A percentile compares a stretch with the other conserved stretches of the same genome.
phyloP scores from a whole-genome alignment of 2,888 invertebrate species.

The Troides oblongomaculatus region DNA sequence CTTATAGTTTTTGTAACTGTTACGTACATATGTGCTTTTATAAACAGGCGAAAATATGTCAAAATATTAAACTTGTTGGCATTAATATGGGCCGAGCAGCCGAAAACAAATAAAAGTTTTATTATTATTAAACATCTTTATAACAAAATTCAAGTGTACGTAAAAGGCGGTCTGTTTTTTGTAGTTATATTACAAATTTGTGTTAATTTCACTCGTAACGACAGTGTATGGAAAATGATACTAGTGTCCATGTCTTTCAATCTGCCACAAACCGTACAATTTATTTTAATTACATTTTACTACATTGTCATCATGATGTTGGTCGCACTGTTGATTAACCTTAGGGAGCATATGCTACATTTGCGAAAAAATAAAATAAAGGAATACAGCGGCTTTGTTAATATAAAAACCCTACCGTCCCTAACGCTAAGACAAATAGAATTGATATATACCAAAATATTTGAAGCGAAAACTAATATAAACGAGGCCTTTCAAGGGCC shows the following conservation, averaged over 20 bases:
- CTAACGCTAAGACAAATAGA: slow-evolving; percentile 52
- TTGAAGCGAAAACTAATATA: slow-evolving; percentile 51
- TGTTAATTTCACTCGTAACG: slow-evolving; percentile 52
- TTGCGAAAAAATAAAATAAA: slow-evolving; percentile 34
- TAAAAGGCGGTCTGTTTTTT: slow-evolving; percentile 38
- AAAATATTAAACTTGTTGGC: slow-evolving; percentile 53
- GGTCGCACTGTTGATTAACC: slow-evolving; percentile 46
- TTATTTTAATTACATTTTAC: slow-evolving; percentile 50
- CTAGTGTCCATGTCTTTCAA: slow-evolving; percentile 53
- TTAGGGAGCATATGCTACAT: slow-evolving; percentile 43
- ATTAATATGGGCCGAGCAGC: slow-evolving; percentile 42
- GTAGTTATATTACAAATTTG: slow-evolving; percentile 43
- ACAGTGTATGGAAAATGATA: slow-evolving; percentile 56
- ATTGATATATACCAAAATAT: slow-evolving; percentile 48
- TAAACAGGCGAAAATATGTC: slow-evolving; percentile 50
- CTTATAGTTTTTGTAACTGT: slow-evolving; percentile 44
- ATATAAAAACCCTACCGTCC: slow-evolving; percentile 38
- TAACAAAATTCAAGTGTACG: slow-evolving; percentile 42
- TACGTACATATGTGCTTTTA: slow-evolving; percentile 50
- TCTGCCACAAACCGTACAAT: slow-evolving; percentile 60
- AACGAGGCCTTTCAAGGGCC: slow-evolving; percentile 57
- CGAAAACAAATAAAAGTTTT: slow-evolving; percentile 37
- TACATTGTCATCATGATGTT: slow-evolving; percentile 52
- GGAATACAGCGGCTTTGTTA: slow-evolving; percentile 37
- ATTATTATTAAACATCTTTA: slow-evolving; percentile 42